Conservation (phyloP, 2,797 vertebrate species). For the Malacoraja senta region DNA sequence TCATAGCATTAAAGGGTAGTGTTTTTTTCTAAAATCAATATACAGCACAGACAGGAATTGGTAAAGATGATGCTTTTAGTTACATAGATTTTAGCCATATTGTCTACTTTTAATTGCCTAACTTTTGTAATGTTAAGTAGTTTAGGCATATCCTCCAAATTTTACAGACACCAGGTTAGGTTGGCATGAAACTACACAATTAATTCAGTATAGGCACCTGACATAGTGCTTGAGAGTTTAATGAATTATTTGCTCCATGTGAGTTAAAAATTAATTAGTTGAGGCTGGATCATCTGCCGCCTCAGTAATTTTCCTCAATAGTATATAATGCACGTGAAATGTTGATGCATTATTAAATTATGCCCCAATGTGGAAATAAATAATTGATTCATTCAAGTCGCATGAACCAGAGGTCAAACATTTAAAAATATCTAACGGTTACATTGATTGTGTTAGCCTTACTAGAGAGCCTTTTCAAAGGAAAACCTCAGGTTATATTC, state of each 20-base stretch:
- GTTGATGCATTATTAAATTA: slow-evolving; percentile 7
- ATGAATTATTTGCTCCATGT: not conserved
- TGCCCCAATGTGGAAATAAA: not conserved
- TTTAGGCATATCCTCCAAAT: not conserved
- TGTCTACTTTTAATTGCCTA: not conserved
- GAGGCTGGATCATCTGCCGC: not conserved
- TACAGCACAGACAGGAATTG: too few species aligned
- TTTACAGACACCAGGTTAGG: not conserved
- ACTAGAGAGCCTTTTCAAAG: not conserved
- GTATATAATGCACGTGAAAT: not conserved
- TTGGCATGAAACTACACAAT: not conserved
- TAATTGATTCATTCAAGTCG: not conserved
- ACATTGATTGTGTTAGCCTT: not conserved
- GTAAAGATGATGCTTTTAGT: too few species aligned
- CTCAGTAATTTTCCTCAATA: not conserved
- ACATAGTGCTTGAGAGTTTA: not conserved
- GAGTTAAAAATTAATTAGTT: slow-evolving; percentile 7
- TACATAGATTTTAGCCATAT: not conserved
- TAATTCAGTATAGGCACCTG: not conserved
- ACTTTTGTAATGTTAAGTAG: not conserved
- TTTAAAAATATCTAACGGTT: not conserved
- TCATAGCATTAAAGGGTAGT: too few species aligned
- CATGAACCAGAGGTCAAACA: not conserved
- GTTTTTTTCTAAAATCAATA: too few species aligned
- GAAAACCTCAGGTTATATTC: not conserved